Percentiles rank a stretch among this genome's conserved stretches.
Conservation (phyloP, 2,888 invertebrate species). For the Zelleria hepariella region DNA sequence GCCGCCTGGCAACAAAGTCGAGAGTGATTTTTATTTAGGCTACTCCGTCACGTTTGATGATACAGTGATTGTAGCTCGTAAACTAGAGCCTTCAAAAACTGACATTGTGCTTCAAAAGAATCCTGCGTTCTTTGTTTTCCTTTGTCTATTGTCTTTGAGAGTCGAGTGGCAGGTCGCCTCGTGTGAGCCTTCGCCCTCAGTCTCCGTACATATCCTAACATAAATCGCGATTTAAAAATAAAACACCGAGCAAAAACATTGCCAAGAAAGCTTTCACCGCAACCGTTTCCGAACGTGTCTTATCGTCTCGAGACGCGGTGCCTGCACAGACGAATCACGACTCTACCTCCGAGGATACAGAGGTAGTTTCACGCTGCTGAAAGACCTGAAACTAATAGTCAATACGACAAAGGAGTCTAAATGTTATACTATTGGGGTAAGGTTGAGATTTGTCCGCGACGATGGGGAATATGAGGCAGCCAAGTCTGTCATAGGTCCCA, state of each 20-base stretch:
- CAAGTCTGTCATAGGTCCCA: slow-evolving; percentile 31
- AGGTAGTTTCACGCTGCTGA: slow-evolving; percentile 6
- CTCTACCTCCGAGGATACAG: slow-evolving; percentile 15
- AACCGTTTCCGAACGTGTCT: slow-evolving; percentile 54
- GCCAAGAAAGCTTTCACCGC: slow-evolving; percentile 63
- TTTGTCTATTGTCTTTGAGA: neutral
- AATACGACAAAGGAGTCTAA: slow-evolving; percentile 22
- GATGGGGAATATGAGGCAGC: slow-evolving; percentile 12
- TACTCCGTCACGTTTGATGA: neutral
- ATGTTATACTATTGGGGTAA: slow-evolving; percentile 21
- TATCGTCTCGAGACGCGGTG: slow-evolving; percentile 44
- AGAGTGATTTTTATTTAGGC: neutral
- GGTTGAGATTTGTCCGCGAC: slow-evolving; percentile 16
- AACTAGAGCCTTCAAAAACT: neutral
- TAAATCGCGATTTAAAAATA: slow-evolving; percentile 62
- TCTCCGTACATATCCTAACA: slow-evolving; percentile 2
- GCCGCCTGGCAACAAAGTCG: neutral
- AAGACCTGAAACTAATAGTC: slow-evolving; percentile 11
- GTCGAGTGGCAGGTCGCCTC: neutral
- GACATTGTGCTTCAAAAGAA: neutral
- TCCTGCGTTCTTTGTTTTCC: neutral
- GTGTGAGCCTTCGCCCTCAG: neutral
- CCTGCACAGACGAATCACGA: slow-evolving; percentile 20
- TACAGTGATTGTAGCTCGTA: neutral
- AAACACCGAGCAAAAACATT: slow-evolving; percentile 48